Evolutionary conservation across 53 echinoderm and acorn worm species (phyloP).

Genomic region (Holothuria scabra): DNA sequence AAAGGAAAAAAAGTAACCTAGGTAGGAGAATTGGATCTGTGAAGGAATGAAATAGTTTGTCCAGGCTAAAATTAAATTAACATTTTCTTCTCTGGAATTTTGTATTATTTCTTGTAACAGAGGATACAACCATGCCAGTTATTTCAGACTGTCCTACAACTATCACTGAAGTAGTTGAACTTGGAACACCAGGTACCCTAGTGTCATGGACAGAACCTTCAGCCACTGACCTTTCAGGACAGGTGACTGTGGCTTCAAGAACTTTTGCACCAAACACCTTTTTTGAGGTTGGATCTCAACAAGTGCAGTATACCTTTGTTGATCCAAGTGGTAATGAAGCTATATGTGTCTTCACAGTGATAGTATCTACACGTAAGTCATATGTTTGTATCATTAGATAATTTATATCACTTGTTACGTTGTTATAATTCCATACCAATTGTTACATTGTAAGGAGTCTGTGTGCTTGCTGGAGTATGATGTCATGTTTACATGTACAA

Average conservation of each 20-base stretch:
- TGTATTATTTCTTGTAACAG: too few relatives aligned
- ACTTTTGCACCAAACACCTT: slow-evolving; percentile 44
- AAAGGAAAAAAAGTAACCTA: too few relatives aligned
- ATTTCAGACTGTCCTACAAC: slow-evolving; percentile 68
- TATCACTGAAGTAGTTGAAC: slow-evolving; percentile 24
- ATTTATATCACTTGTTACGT: too few relatives aligned
- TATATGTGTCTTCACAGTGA: slow-evolving; percentile 65
- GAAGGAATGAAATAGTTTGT: too few relatives aligned
- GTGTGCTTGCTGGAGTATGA: too few relatives aligned
- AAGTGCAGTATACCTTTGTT: slow-evolving; percentile 66
- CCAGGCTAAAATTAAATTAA: too few relatives aligned
- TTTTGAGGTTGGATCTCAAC: slow-evolving; percentile 42
- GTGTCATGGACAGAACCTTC: slow-evolving; percentile 69
- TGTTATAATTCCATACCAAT: too few relatives aligned
- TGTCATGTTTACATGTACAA: too few relatives aligned
- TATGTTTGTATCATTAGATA: too few relatives aligned
- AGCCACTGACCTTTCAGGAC: slow-evolving; percentile 63
- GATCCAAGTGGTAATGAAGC: slow-evolving; percentile 73
- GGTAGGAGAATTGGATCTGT: too few relatives aligned
- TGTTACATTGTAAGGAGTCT: too few relatives aligned
- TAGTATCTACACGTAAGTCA: slow-evolving; percentile 41
- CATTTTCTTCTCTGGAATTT: too few relatives aligned
- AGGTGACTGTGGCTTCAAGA: slow-evolving; percentile 16
- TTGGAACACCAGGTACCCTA: slow-evolving; percentile 13
- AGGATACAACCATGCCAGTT: slow-evolving; percentile 45